Conservation (phyloP, 2,888 invertebrate genomes). For the Physocephala rufipes region DNA sequence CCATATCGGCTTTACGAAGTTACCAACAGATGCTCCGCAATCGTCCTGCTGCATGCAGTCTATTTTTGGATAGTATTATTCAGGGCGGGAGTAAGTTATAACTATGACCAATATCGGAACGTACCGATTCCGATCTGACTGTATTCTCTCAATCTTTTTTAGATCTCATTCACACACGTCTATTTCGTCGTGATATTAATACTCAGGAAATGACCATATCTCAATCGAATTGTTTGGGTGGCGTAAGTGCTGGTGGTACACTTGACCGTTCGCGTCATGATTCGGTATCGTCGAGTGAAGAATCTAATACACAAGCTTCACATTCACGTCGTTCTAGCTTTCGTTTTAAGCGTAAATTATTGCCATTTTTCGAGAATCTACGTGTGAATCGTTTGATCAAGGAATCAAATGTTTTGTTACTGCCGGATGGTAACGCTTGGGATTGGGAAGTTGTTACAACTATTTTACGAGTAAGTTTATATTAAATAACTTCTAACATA, state of each 20-base stretch:
- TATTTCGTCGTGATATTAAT: conserved; percentile 64
- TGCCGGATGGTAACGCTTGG: conserved; percentile 86
- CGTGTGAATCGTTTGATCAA: conserved; percentile 77
- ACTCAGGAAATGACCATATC: conserved; percentile 53
- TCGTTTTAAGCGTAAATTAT: conserved; percentile 63
- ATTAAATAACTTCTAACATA: not conserved
- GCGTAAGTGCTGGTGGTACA: conserved; percentile 35
- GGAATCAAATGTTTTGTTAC: conserved; percentile 82
- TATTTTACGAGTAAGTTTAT: conserved; percentile 75
- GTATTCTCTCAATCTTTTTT: conserved; percentile 28
- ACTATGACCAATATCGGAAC: not conserved
- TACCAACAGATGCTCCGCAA: conserved; percentile 83
- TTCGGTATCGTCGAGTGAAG: conserved; percentile 67
- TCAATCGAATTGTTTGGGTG: conserved; percentile 11
- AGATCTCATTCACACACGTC: conserved; percentile 63
- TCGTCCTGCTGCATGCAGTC: conserved; percentile 81
- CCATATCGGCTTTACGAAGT: conserved; percentile 81
- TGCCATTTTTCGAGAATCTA: conserved; percentile 69
- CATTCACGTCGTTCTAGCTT: conserved; percentile 61
- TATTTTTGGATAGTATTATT: conserved; percentile 83
- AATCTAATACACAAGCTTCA: conserved; percentile 59
- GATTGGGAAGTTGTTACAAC: conserved; percentile 92
- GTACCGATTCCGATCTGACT: not conserved
- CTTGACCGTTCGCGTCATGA: conserved; percentile 66
- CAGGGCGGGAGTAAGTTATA: conserved; percentile 67